These are phyloP conservation scores for Gorsachius magnificus DNA, from an alignment of 2,797 vertebrate genomes.

Conservation along the genomic window DNA sequence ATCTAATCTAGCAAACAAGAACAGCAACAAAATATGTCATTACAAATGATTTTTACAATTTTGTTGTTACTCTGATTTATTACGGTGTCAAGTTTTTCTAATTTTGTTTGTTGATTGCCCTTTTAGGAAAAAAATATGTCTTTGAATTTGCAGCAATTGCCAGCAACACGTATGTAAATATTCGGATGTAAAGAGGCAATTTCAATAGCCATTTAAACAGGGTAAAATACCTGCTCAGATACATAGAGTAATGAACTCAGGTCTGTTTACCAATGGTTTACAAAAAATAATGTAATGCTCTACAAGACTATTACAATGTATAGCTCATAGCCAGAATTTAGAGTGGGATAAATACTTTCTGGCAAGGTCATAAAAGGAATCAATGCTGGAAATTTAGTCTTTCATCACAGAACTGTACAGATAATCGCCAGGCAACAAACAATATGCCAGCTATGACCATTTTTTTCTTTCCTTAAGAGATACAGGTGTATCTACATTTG, in stretches of 20 bases:
- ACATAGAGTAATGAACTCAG: slow-evolving; percentile 20
- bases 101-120: slow-evolving; percentile 34
- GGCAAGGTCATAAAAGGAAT: slow-evolving; percentile 50
- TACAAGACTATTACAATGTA: slow-evolving; percentile 19
- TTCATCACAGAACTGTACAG: slow-evolving; percentile 24
- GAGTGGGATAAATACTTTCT: slow-evolving; percentile 40
- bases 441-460: background rate
- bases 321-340: slow-evolving; percentile 37
- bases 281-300: background rate
- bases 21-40: slow-evolving; percentile 46
- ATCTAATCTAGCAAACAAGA: slow-evolving; percentile 55
- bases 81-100: slow-evolving; percentile 24
- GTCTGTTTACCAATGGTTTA: slow-evolving; percentile 22
- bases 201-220: slow-evolving; percentile 18
- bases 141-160: background rate
- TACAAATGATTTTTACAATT: slow-evolving; percentile 56
- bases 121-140: background rate
- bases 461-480: background rate
- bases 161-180: slow-evolving; percentile 10
- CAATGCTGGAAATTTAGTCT: slow-evolving; percentile 5
- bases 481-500: background rate
- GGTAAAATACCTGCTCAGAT: slow-evolving; percentile 2
- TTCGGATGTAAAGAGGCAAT: background rate
- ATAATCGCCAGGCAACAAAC: slow-evolving; percentile 42
- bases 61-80: slow-evolving; percentile 47